Evolutionary conservation across 2,113 vertebrate species (phyloP), one percentile per base, ranked within the genome.

Genomic region (Caracal caracal): DNA sequence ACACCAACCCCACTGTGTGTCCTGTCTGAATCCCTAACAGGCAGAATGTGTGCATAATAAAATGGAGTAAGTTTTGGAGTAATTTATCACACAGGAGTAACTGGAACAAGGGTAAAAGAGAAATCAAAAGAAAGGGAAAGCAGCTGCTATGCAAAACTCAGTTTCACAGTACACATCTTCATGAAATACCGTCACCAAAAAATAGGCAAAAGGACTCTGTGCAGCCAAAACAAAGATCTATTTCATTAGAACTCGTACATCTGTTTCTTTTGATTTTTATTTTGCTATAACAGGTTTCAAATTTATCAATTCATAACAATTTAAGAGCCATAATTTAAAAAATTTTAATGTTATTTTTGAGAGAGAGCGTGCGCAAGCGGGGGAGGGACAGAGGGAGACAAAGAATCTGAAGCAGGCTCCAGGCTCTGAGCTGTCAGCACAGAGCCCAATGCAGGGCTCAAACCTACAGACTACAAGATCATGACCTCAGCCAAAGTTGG

Each of bases 121-220:
- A 93, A 92, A 51, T 65, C 13, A 92, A 87, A 93, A 76, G 22
- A 87, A 88, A 76, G 22, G 40, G 30, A 82, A 80, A 89, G 28
- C 37, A 90, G n/a, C 33, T 51, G 73, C 17, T 71, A 51, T 17
- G 9, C 56, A 20, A 91, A 97, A 88, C 37, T 90, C 30, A 28
- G 78, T n/a, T 94, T 92, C 76, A 53, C 0, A 73, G 26, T 56
- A 63, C 51, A 76, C 26, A 61, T 59, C 61, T 95, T 51, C 40
- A 43, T 4, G 28, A 51, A 92, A 68, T 26, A 75, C 8, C 68
- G 5, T 84, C 76, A 88, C 43, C 4, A 24, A 7, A 78, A 83
- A 86, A 4, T 33, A 71, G 47, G 28, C 16, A 87, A 35, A 68
- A 56, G 79, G 15, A 85, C 37, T 80, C 84, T 86, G 16, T 24